These are phyloP conservation scores for Eubasilissa splendida DNA, from an alignment of 2,888 invertebrate genomes.

Conservation along the genomic window DNA sequence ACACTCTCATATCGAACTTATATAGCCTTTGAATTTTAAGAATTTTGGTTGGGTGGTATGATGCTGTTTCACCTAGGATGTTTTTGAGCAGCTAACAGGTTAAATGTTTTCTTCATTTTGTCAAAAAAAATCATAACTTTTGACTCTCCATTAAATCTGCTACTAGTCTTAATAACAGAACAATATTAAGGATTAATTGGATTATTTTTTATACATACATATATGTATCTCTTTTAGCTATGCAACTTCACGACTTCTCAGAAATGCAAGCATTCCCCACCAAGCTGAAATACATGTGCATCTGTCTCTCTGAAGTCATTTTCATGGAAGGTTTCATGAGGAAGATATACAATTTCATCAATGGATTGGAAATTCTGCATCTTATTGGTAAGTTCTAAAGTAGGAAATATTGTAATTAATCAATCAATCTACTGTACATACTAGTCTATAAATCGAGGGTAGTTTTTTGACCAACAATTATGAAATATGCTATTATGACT, in stretches of 20 bases:
- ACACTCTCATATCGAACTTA: too few species aligned
- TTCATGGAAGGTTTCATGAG: conserved; percentile 99
- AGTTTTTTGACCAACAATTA: background rate
- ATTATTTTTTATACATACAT: background rate
- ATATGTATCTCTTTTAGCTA: conserved; percentile 73
- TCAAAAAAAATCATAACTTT: too few species aligned
- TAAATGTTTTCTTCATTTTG: too few species aligned
- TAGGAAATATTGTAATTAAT: background rate
- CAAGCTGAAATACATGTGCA: conserved; percentile 93
- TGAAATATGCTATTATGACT: background rate
- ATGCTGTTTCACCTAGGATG: too few species aligned
- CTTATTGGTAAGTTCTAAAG: conserved; percentile 83
- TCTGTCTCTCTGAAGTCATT: conserved; percentile 98
- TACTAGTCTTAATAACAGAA: too few species aligned
- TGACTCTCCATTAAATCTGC: too few species aligned
- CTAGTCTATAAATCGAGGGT: background rate
- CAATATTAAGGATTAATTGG: too few species aligned
- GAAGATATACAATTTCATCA: conserved; percentile 99
- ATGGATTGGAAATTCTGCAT: conserved; percentile 96
- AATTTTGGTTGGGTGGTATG: too few species aligned
- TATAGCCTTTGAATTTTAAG: too few species aligned
- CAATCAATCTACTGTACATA: conserved; percentile 14
- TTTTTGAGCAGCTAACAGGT: too few species aligned
- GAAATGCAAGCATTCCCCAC: conserved; percentile 99
- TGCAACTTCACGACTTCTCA: conserved; percentile 99